Conservation (phyloP, 2,113 vertebrate genomes). For the Neodon shergylaensis region DNA sequence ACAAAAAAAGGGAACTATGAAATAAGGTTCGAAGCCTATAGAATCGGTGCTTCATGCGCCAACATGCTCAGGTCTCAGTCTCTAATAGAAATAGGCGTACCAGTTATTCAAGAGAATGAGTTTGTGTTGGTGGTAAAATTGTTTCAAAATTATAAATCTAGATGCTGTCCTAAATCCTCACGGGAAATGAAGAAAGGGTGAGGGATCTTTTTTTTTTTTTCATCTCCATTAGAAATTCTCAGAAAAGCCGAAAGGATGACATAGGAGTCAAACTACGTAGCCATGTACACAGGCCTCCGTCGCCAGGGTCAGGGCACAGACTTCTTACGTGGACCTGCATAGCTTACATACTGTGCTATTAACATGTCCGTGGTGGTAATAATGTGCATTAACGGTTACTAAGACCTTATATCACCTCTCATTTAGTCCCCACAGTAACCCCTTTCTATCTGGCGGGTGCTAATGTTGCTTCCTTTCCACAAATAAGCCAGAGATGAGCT, state of each 20-base stretch:
- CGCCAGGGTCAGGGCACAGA: neutral
- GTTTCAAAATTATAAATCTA: conserved; percentile 18
- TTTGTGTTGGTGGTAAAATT: conserved; percentile 21
- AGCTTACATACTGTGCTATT: neutral
- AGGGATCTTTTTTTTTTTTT: neutral
- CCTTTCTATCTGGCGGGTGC: neutral
- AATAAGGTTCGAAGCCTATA: neutral
- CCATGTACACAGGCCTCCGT: neutral
- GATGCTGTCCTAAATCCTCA: neutral
- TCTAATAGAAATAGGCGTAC: neutral
- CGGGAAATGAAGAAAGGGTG: neutral
- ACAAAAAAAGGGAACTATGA: neutral
- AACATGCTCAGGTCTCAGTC: neutral
- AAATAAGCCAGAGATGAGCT: neutral
- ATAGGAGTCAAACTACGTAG: neutral
- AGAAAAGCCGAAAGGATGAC: neutral
- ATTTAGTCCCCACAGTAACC: neutral
- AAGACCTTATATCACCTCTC: neutral
- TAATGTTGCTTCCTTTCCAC: neutral
- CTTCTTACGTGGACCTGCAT: neutral
- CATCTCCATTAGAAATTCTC: neutral
- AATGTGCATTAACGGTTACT: neutral
- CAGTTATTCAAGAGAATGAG: neutral
- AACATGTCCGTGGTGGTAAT: neutral
- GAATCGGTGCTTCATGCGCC: neutral